Conservation (phyloP, 2,888 invertebrate species). For the Agrochola macilenta region DNA sequence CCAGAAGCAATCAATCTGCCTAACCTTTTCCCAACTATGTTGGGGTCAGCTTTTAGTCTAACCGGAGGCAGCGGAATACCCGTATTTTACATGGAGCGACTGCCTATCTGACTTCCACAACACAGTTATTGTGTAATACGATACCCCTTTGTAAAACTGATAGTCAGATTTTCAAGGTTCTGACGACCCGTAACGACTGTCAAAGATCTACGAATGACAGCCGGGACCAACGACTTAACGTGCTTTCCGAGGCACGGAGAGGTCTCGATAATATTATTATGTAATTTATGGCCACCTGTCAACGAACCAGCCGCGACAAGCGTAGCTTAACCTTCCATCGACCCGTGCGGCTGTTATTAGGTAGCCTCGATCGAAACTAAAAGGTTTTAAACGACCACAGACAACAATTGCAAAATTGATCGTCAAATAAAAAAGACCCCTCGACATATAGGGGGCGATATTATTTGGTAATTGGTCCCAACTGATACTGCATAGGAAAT, state of each 20-base stretch:
- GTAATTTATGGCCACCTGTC: too few species aligned
- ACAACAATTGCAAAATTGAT: conserved; percentile 73
- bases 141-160: background rate
- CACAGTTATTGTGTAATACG: background rate
- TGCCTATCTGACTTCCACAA: background rate
- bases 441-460: conserved; percentile 54
- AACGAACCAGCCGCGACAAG: too few species aligned
- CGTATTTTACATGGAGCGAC: background rate
- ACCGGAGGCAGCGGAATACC: background rate
- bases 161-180: background rate
- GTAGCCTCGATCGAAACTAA: conserved; percentile 16
- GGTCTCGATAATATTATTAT: too few species aligned
- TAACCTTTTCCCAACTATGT: background rate
- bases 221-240: too few species aligned
- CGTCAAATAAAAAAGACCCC: conserved; percentile 63
- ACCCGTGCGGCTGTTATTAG: too few species aligned
- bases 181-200: background rate
- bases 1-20: too few species aligned
- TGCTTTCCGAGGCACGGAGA: too few species aligned
- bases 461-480: conserved; percentile 60
- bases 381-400: conserved; percentile 21
- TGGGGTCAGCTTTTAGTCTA: background rate
- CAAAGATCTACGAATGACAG: background rate
- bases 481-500: conserved; percentile 50
- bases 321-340: too few species aligned